Evolutionary conservation across 2,888 invertebrate genomes (phyloP).

Genomic region (Tetragnatha montana): DNA sequence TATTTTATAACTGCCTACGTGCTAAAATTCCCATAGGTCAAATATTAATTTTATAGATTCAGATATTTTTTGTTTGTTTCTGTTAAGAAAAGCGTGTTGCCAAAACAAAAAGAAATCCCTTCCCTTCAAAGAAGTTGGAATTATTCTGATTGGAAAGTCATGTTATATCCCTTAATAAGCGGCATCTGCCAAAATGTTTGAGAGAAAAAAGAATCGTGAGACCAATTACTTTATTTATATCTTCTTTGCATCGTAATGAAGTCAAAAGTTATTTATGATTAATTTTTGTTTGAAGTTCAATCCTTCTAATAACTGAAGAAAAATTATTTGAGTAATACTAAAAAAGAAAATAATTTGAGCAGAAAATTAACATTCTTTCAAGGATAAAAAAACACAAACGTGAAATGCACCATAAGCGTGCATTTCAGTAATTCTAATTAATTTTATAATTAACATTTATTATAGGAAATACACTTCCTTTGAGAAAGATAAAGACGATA

Average conservation of each 20-base stretch:
- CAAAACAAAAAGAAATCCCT: neutral
- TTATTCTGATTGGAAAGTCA: neutral
- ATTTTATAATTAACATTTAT: slow-evolving; percentile 55
- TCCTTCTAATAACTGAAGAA: slow-evolving; percentile 13
- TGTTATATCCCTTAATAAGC: neutral
- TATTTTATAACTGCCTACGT: too few relatives aligned
- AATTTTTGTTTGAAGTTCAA: slow-evolving; percentile 16
- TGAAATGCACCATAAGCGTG: slow-evolving; percentile 5
- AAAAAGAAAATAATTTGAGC: slow-evolving; percentile 31
- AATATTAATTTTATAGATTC: too few relatives aligned
- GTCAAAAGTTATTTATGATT: slow-evolving; percentile 34
- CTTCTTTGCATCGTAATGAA: slow-evolving; percentile 27
- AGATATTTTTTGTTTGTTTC: neutral
- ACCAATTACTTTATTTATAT: slow-evolving; percentile 19
- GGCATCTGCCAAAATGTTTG: neutral
- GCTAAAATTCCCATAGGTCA: too few relatives aligned
- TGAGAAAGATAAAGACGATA: slow-evolving; percentile 24
- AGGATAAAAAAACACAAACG: neutral
- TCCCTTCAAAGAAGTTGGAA: neutral
- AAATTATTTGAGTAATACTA: neutral
- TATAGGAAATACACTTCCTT: slow-evolving; percentile 28
- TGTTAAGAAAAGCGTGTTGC: neutral
- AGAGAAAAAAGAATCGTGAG: neutral
- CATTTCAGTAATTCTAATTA: slow-evolving; percentile 37
- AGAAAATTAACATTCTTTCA: slow-evolving; percentile 24